phyloP scores from a whole-genome alignment of 1,140 invertebrate genomes.

The Dolichoris vasculosae region DNA sequence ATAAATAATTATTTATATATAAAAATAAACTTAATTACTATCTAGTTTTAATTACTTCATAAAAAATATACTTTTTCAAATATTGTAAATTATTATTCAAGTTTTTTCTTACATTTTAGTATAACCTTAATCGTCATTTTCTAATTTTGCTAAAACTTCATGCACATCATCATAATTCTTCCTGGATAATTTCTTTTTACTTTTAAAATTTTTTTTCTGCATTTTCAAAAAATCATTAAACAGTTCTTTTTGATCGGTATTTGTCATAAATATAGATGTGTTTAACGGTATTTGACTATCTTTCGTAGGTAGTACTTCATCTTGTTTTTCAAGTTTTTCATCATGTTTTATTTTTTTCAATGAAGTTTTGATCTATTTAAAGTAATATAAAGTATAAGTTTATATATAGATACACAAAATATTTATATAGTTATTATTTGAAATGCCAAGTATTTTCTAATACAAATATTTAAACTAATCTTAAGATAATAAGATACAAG shows the following conservation, averaged over 20 bases:
- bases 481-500: neutral
- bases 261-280: neutral
- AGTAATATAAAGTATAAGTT: neutral
- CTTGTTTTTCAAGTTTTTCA: neutral
- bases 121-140: too few species aligned
- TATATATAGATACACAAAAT: neutral
- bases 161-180: too few species aligned
- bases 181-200: neutral
- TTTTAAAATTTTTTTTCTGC: slow-evolving; percentile 18
- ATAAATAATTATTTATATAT: too few species aligned
- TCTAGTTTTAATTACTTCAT: too few species aligned
- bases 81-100: too few species aligned
- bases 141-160: too few species aligned
- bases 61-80: too few species aligned
- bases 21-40: too few species aligned
- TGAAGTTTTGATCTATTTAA: slow-evolving; percentile 57
- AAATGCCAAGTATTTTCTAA: neutral
- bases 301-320: neutral
- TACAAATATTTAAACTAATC: neutral
- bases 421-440: neutral
- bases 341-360: slow-evolving; percentile 20
- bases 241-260: slow-evolving; percentile 48
- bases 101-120: too few species aligned
- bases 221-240: slow-evolving; percentile 59
- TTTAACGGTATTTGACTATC: slow-evolving; percentile 5